Conservation (phyloP, 2,888 invertebrate species). For the Fissipunctia ypsillon region DNA sequence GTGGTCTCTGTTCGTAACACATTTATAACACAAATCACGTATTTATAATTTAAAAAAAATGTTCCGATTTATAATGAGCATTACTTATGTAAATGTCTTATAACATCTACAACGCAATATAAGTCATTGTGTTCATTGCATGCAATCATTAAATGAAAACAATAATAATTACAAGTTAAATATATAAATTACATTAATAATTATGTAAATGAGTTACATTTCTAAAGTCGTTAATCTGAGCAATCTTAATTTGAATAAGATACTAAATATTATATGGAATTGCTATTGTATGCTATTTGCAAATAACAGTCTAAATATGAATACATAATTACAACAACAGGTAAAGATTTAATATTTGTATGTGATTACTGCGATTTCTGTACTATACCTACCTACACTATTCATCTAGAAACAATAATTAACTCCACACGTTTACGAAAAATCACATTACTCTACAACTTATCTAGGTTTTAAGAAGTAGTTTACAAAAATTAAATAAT, state of each 20-base stretch:
- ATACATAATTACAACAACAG: slow-evolving; percentile 53
- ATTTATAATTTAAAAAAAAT: slow-evolving; percentile 9
- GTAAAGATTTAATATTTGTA: slow-evolving; percentile 40
- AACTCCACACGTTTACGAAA: slow-evolving; percentile 26
- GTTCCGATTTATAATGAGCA: slow-evolving; percentile 22
- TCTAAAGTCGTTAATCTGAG: slow-evolving; percentile 41
- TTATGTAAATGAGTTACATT: slow-evolving; percentile 30
- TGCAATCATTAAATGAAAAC: slow-evolving; percentile 1
- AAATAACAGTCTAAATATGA: slow-evolving; percentile 47
- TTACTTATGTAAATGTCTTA: not conserved
- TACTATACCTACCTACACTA: slow-evolving; percentile 38
- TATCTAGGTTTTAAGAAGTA: slow-evolving; percentile 31
- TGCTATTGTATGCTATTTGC: slow-evolving; percentile 46
- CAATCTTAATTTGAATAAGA: slow-evolving; percentile 36
- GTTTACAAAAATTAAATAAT: slow-evolving; percentile 20
- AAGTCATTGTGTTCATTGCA: slow-evolving; percentile 14
- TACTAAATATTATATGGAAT: slow-evolving; percentile 28
- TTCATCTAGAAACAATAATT: slow-evolving; percentile 46
- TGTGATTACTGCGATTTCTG: slow-evolving; percentile 40
- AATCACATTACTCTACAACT: slow-evolving; percentile 28
- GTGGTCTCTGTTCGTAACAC: slow-evolving; percentile 11
- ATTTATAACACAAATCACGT: slow-evolving; percentile 20
- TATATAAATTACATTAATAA: slow-evolving; percentile 10
- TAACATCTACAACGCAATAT: not conserved
- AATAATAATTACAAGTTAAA: slow-evolving; percentile 14